Evolutionary conservation across 2,797 vertebrate genomes (phyloP).

Genomic region (Rhinogobio ventralis): DNA sequence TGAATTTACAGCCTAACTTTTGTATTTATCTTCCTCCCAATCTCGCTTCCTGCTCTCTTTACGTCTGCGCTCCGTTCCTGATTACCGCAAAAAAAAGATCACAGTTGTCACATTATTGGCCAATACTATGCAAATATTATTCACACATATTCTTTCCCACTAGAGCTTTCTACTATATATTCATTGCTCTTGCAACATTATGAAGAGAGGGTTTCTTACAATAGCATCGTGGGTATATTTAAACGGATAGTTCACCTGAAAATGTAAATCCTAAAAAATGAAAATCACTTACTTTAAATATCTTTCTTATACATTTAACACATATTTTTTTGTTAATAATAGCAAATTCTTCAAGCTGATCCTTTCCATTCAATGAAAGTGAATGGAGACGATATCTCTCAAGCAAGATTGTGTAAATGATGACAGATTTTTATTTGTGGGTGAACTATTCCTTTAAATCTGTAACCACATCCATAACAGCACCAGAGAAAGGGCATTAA

Average conservation of each 20-base stretch:
- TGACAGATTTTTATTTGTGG: background rate
- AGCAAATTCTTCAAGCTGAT: background rate
- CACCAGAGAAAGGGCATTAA: background rate
- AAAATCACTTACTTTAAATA: background rate
- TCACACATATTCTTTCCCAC: slow-evolving; percentile 15
- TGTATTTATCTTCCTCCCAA: slow-evolving; percentile 16
- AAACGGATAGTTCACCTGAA: background rate
- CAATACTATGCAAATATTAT: slow-evolving; percentile 21
- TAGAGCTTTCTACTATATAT: slow-evolving; percentile 6
- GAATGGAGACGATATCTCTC: too few relatives aligned
- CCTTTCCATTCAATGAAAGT: background rate
- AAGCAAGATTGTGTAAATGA: background rate
- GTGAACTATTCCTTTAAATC: background rate
- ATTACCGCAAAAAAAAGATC: slow-evolving; percentile 20
- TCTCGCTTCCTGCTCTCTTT: slow-evolving; percentile 3
- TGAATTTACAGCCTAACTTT: slow-evolving; percentile 34
- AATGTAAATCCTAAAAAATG: background rate
- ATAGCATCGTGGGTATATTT: background rate
- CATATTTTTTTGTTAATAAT: background rate
- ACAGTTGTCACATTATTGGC: slow-evolving; percentile 24
- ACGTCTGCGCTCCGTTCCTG: slow-evolving; percentile 16
- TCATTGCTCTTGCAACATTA: background rate
- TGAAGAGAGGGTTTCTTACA: background rate
- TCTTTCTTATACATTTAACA: background rate
- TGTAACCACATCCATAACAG: background rate